Evolutionary conservation across 2,113 vertebrate species (phyloP).

Genomic region (Melanotaenia duboulayi): DNA sequence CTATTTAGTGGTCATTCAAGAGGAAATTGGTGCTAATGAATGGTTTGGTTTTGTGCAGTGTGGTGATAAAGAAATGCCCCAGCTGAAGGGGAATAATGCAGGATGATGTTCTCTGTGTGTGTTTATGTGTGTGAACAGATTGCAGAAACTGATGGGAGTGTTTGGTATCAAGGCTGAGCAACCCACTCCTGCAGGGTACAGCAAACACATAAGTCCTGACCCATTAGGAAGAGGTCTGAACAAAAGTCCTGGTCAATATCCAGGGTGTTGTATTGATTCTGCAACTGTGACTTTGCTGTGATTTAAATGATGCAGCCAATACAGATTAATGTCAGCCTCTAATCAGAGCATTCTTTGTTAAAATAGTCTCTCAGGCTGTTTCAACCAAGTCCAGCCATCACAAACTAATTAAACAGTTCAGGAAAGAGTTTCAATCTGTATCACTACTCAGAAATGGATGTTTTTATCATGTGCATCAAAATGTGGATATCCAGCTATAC

Average conservation of each 20-base stretch:
- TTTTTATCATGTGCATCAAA: constrained; percentile 30
- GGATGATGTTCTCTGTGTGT: constrained; percentile 13
- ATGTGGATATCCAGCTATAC: constrained; percentile 11
- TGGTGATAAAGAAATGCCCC: constrained; percentile 68
- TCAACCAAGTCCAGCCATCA: background rate
- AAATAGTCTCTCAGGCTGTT: background rate
- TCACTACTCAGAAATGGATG: background rate
- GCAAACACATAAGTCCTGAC: constrained; percentile 52
- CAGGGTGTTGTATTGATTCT: constrained; percentile 41
- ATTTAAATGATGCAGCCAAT: constrained; percentile 26
- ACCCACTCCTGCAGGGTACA: constrained; percentile 36
- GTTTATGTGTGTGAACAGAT: background rate
- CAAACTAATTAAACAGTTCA: background rate
- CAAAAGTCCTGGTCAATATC: constrained; percentile 64
- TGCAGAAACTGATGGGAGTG: constrained; percentile 52
- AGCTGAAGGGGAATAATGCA: constrained; percentile 22
- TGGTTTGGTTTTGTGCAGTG: constrained; percentile 49
- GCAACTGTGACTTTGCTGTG: constrained; percentile 15
- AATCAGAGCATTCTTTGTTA: constrained; percentile 15
- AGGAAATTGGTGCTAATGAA: constrained; percentile 78
- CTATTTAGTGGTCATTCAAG: constrained; percentile 53
- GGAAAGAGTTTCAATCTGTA: background rate
- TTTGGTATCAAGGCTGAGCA: constrained; percentile 39
- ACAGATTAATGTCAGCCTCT: constrained; percentile 11
- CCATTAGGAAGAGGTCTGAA: constrained; percentile 51